Base-by-base conservation (phyloP, 2,888 invertebrate species). In the Temnothorax rugatulus region DNA sequence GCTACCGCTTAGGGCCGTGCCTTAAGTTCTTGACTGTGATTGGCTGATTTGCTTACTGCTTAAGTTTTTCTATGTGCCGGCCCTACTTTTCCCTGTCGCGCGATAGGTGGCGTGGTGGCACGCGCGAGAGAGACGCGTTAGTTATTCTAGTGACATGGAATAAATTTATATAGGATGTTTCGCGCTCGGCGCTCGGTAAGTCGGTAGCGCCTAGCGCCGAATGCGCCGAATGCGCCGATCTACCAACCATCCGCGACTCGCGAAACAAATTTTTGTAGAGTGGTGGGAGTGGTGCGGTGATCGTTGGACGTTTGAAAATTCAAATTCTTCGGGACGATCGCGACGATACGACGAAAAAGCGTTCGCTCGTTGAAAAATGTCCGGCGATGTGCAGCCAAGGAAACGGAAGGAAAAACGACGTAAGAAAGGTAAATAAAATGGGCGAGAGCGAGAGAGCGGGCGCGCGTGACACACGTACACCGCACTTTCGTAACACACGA, bases 371-470 rank as follows among this genome's bases (percentile, higher is more conserved):
- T 93, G 92, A 95, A 96, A 95, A 95, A 98, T 98, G 98, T 98
- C 98, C 95, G 97, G 97, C 92, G 98, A 98, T 95, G 97, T 97
- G 92, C 98, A 98, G 95, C 97, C 97, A 94, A 97, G 97, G 93
- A 98, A 97, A 95, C 97, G 98, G 92, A 98, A 97, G 95, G 98
- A 98, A 95, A 98, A 97, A 95, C 96, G 96, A 95, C 97, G 96
- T 94, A 97, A 97, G 95, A 98, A 97, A 96, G 97, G 98, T 98
- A 96, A 90, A 29, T 29, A 4, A 85, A 76, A 68, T 77, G 81
- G 38, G 69, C 61, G 4, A 15, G 47, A 57, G 4, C 41, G 79
- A 41, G 41, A 41, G 44, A 44, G 57, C 34, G 63, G 66, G 81
- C 75, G 68, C 34, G 34, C 34, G 34, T 34, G 7, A 81, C 29